These are phyloP conservation scores for Crotalus helleri DNA, from an alignment of 2,113 vertebrate species.

Conservation along the genomic window DNA sequence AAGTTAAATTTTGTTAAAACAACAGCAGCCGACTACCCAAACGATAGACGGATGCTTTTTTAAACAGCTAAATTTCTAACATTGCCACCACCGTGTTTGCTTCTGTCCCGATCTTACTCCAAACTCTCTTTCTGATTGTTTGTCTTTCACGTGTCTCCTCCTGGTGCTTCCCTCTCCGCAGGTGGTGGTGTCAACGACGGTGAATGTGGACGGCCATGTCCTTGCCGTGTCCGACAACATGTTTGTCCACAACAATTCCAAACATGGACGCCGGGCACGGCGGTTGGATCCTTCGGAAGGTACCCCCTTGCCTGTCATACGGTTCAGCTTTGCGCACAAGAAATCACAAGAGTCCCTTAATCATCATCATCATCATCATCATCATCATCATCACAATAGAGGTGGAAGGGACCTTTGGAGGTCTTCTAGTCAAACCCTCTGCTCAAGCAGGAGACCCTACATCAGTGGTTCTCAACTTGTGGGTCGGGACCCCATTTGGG, in stretches of 20 bases:
- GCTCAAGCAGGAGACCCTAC: too few relatives aligned
- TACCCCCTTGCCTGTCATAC: constrained; percentile 52
- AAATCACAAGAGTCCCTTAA: not conserved
- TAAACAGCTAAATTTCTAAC: not conserved
- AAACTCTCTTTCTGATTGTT: not conserved
- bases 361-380: too few relatives aligned
- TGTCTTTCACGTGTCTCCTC: not conserved
- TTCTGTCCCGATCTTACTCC: not conserved
- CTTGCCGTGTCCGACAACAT: constrained; percentile 93
- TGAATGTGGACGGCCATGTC: constrained; percentile 92
- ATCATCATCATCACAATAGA: too few relatives aligned
- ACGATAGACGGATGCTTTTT: not conserved
- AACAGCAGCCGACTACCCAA: not conserved
- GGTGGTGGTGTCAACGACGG: constrained; percentile 93
- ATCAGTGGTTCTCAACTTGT: too few relatives aligned
- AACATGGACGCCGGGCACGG: constrained; percentile 88
- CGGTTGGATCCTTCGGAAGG: constrained; percentile 93
- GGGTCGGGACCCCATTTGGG: too few relatives aligned
- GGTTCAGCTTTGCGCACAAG: not conserved
- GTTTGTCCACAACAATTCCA: constrained; percentile 98
- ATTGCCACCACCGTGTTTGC: not conserved
- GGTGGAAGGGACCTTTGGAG: not conserved
- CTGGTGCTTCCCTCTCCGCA: constrained; percentile 31
- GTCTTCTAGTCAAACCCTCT: not conserved
- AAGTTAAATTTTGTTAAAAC: not conserved